These are phyloP conservation scores for Magallana nippona DNA, from an alignment of 2,888 invertebrate genomes.

Conservation along the genomic window DNA sequence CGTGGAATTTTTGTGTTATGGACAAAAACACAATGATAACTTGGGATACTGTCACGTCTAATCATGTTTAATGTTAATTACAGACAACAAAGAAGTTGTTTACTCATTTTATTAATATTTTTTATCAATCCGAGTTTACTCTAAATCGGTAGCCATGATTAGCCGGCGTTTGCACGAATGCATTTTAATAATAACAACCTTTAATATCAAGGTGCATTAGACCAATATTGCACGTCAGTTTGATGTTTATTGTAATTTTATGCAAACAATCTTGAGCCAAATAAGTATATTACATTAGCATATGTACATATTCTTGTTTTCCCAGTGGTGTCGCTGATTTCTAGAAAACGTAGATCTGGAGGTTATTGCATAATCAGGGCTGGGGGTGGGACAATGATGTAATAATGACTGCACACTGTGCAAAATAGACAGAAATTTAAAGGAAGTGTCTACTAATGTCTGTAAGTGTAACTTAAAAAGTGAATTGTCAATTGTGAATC, in stretches of 20 bases:
- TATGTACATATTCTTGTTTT: too few relatives aligned
- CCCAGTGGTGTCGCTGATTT: neutral
- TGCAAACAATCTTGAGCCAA: too few relatives aligned
- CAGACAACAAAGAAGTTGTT: slow-evolving; percentile 2
- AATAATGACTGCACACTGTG: neutral
- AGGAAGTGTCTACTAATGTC: too few relatives aligned
- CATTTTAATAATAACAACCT: neutral
- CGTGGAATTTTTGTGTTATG: neutral
- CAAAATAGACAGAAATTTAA: too few relatives aligned
- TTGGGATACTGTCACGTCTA: slow-evolving; percentile 30
- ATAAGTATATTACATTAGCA: too few relatives aligned
- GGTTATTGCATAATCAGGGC: neutral
- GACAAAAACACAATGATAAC: slow-evolving; percentile 22
- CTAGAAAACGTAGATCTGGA: neutral
- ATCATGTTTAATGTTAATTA: slow-evolving; percentile 32
- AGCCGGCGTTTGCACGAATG: neutral
- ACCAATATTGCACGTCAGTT: neutral
- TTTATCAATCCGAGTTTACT: neutral
- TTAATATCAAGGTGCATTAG: neutral
- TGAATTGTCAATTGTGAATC: too few relatives aligned
- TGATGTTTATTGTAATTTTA: neutral
- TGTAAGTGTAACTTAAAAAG: too few relatives aligned
- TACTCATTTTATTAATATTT: neutral
- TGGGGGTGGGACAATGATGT: slow-evolving; percentile 11
- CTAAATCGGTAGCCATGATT: slow-evolving; percentile 17